Conservation (phyloP, 1,140 invertebrate genomes). For the Frieseomelitta varia region DNA sequence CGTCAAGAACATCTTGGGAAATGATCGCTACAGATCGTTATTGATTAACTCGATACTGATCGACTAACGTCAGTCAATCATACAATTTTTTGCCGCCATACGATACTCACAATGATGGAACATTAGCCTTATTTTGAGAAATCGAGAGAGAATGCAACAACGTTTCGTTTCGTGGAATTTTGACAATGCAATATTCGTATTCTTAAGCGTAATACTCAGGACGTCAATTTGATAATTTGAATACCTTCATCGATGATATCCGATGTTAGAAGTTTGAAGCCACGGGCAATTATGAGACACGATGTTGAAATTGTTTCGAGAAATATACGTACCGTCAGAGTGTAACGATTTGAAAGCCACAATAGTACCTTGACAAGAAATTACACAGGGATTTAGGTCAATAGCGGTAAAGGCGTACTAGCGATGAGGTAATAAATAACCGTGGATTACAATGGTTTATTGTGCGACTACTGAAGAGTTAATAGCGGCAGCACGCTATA, state of each 20-base stretch:
- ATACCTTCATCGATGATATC: not conserved
- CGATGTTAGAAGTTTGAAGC: not conserved
- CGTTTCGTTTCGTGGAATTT: too few relatives aligned
- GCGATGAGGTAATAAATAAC: conserved; percentile 3
- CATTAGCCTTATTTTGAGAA: too few relatives aligned
- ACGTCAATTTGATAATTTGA: not conserved
- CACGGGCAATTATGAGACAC: not conserved
- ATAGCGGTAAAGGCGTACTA: not conserved
- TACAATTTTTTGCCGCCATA: too few relatives aligned
- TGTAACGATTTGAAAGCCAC: not conserved
- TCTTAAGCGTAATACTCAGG: not conserved
- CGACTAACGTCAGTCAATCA: too few relatives aligned
- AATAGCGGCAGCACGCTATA: conserved; percentile 1
- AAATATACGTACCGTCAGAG: not conserved
- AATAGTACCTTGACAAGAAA: not conserved
- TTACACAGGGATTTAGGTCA: not conserved
- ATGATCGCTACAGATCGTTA: too few relatives aligned
- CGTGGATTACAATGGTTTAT: conserved; percentile 1
- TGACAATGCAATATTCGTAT: not conserved
- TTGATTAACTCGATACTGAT: too few relatives aligned
- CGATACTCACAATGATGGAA: too few relatives aligned
- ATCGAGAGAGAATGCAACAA: too few relatives aligned
- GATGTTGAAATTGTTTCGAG: not conserved
- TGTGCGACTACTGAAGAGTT: not conserved
- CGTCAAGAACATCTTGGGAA: too few relatives aligned